Percentiles rank a stretch among this genome's conserved stretches.
Evolutionary conservation across 2,888 invertebrate genomes (phyloP).

Genomic region (Scrobipalpa atriplicella): DNA sequence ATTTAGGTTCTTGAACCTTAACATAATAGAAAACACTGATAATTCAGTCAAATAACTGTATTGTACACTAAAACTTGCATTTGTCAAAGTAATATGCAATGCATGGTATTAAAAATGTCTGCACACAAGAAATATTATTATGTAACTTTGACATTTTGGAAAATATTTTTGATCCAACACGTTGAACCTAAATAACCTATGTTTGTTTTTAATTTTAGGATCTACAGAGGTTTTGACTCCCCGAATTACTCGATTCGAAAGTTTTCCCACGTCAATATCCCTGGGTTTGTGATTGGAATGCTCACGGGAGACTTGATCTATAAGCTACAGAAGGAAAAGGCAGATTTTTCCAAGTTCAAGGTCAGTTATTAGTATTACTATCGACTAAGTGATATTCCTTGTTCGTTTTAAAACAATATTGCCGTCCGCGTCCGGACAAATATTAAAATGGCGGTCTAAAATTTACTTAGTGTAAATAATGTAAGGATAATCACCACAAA

Average conservation of each 20-base stretch:
- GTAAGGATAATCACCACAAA: neutral
- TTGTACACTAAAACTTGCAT: neutral
- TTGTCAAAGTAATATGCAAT: neutral
- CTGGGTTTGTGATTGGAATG: slow-evolving; percentile 27
- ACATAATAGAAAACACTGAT: no score
- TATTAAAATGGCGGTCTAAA: neutral
- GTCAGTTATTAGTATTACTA: neutral
- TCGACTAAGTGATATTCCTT: neutral
- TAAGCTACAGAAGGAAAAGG: slow-evolving; percentile 13
- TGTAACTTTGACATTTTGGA: neutral
- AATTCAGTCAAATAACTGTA: no score
- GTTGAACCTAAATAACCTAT: neutral
- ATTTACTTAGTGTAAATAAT: neutral
- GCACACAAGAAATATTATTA: neutral
- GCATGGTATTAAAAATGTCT: neutral
- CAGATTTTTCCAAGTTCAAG: slow-evolving; percentile 19
- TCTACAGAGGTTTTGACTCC: slow-evolving; percentile 6
- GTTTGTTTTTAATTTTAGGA: neutral
- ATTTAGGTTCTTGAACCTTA: no score
- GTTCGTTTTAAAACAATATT: neutral
- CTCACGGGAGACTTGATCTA: slow-evolving; percentile 18
- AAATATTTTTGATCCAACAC: neutral
- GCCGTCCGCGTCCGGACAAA: neutral
- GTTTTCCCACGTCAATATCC: slow-evolving; percentile 22
- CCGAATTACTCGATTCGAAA: slow-evolving; percentile 23